Evolutionary conservation across 2,797 vertebrate genomes (phyloP).

Genomic region (Perodicticus potto): DNA sequence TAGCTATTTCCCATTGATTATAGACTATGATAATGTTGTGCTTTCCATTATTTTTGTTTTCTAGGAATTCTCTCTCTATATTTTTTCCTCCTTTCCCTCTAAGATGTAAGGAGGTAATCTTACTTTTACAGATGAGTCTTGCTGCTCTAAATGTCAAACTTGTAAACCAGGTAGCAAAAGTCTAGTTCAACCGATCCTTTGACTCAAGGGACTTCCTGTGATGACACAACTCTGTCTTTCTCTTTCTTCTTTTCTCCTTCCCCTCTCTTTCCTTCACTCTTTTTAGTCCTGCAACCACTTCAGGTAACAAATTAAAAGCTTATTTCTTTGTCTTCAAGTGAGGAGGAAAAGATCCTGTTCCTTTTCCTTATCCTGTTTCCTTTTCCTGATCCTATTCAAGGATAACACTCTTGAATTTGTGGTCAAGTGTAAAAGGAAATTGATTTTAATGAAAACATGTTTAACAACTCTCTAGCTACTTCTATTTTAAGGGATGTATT

Average conservation of each 20-base stretch:
- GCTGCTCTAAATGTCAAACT: neutral
- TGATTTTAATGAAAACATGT: slow-evolving; percentile 36
- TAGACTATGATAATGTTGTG: neutral
- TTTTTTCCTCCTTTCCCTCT: slow-evolving; percentile 21
- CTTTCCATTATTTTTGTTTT: neutral
- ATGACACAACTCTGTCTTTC: neutral
- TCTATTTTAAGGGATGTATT: neutral
- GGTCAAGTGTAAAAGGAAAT: slow-evolving; percentile 16
- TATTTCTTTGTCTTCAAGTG: slow-evolving; percentile 11
- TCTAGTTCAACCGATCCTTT: neutral
- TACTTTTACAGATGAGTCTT: neutral
- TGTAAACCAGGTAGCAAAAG: neutral
- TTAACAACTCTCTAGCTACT: neutral
- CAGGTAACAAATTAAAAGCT: neutral
- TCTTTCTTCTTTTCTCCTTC: neutral
- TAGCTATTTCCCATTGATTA: neutral
- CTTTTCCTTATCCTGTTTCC: too few species aligned
- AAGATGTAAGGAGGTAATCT: neutral
- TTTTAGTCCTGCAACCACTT: neutral
- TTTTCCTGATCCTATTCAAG: too few species aligned
- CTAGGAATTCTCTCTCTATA: neutral
- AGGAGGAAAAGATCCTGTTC: neutral
- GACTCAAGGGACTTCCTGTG: neutral
- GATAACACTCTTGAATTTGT: slow-evolving; percentile 57
- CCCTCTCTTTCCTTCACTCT: neutral